Base-by-base conservation (phyloP, 2,888 invertebrate species). In the Unio delphinus region DNA sequence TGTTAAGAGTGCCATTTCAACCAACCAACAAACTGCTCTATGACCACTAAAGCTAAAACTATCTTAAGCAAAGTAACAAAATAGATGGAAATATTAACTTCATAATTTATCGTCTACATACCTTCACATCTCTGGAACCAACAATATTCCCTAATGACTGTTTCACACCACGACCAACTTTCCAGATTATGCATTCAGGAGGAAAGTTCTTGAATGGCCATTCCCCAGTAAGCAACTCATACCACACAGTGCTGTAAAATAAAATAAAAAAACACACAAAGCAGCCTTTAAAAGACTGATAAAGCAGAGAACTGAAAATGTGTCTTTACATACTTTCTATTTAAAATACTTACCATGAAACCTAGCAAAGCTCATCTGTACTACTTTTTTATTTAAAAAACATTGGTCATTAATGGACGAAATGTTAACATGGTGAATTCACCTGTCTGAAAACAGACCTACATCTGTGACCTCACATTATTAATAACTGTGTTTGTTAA, bases 161-260 rank as follows among this genome's bases (percentile, higher is more conserved):
- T 87, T 98, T 98, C 67, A 89, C 83, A 34, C 99, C 99, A 87
- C 95, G 95, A 7, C 99, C 99, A 64, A 98, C 97, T 90, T 97
- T 97, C 97, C 97, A 99, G 86, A 99, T 98, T 74, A 99, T 94
- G 4, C 97, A 94, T 90, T 99, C 98, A 0, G 98, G 95, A 23
- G 97, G 95, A 88, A 96, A 95, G 23, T 94, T 94, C 89, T 96
- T 95, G 91, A 97, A 98, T 4, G 99, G 98, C 93, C 96, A 98
- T 87, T 98, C 97, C 4, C 97, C 96, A 87, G 96, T 97, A 67
- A 99, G 92, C 69, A 99, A 91, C 91, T 99, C 99, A 90, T 97
- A 99, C 98, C 98, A 99, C 55, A 99, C 96, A 68, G 99, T 99
- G 65, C 98, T 96, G 83, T 6, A 86, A 83, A 11, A 70, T 18